Conservation (phyloP, 2,888 invertebrate genomes). For the Leptothorax acervorum region DNA sequence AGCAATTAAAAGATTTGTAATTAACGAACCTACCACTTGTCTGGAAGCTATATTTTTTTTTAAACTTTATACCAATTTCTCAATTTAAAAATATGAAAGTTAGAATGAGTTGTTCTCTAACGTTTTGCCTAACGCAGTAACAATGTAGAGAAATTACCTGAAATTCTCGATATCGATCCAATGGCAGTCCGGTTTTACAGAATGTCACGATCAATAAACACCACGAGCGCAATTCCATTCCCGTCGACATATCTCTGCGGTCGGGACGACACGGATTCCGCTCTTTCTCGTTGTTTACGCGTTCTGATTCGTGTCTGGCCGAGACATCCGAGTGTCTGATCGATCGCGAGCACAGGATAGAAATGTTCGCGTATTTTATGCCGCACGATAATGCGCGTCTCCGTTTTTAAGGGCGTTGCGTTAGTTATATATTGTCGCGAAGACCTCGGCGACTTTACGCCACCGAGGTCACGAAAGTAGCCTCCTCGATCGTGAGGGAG, state of each 20-base stretch:
- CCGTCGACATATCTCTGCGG: conserved; percentile 48
- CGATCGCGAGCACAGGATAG: conserved; percentile 55
- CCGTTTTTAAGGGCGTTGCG: conserved; percentile 39
- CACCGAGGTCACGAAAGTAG: conserved; percentile 56
- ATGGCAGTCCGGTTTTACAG: conserved; percentile 67
- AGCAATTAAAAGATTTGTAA: not conserved
- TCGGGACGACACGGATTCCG: conserved; percentile 35
- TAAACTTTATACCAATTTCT: not conserved
- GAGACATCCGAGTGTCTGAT: conserved; percentile 53
- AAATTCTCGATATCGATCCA: conserved; percentile 70
- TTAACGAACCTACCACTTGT: not conserved
- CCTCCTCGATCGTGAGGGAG: conserved; percentile 42
- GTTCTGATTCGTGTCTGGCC: conserved; percentile 51
- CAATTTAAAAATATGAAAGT: not conserved
- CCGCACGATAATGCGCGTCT: conserved; percentile 34
- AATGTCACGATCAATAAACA: conserved; percentile 75
- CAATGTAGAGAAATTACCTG: conserved; percentile 38
- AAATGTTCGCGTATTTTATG: conserved; percentile 42
- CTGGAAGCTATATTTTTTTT: not conserved
- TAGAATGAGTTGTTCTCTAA: not conserved
- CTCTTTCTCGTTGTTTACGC: conserved; percentile 53
- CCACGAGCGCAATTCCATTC: conserved; percentile 56
- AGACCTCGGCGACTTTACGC: conserved; percentile 54
- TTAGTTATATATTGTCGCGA: conserved; percentile 3
- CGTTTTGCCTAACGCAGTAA: not conserved